phyloP scores from a whole-genome alignment of 2,888 invertebrate genomes.

The Agapostemon virescens region DNA sequence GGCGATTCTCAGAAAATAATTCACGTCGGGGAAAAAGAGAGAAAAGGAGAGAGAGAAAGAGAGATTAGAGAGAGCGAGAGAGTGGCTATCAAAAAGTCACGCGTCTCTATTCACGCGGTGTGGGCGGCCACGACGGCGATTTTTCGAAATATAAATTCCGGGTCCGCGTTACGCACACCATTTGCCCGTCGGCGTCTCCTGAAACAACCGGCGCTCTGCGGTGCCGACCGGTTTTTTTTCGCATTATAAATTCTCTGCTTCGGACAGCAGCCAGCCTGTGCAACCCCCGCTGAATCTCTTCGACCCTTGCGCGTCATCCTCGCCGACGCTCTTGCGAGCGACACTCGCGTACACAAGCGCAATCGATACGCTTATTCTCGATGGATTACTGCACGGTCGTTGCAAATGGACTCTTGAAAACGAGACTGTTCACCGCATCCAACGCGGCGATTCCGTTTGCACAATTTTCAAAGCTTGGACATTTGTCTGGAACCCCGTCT shows the following conservation, averaged over 20 bases:
- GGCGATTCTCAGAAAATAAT: constrained; percentile 39
- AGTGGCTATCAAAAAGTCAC: constrained; percentile 49
- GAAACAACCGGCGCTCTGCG: constrained; percentile 58
- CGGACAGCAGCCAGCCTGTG: constrained; percentile 70
- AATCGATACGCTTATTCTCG: constrained; percentile 27
- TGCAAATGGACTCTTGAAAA: not conserved
- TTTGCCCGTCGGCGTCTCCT: constrained; percentile 59
- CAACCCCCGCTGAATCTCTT: constrained; percentile 48
- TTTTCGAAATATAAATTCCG: constrained; percentile 59
- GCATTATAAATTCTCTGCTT: constrained; percentile 75
- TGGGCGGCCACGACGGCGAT: constrained; percentile 30
- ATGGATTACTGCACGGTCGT: not conserved
- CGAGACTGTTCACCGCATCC: not conserved
- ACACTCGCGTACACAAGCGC: constrained; percentile 49
- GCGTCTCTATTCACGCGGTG: constrained; percentile 36
- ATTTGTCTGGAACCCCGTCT: no score
- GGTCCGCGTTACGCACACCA: constrained; percentile 51
- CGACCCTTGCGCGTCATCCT: constrained; percentile 51
- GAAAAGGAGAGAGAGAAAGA: not conserved
- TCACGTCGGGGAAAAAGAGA: not conserved
- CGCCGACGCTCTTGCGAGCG: constrained; percentile 48
- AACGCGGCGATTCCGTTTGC: no score
- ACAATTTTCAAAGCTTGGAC: no score
- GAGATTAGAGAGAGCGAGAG: not conserved
- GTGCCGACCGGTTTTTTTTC: constrained; percentile 65